phyloP scores from a whole-genome alignment of 2,888 invertebrate species.

The Andrena bicolor region DNA sequence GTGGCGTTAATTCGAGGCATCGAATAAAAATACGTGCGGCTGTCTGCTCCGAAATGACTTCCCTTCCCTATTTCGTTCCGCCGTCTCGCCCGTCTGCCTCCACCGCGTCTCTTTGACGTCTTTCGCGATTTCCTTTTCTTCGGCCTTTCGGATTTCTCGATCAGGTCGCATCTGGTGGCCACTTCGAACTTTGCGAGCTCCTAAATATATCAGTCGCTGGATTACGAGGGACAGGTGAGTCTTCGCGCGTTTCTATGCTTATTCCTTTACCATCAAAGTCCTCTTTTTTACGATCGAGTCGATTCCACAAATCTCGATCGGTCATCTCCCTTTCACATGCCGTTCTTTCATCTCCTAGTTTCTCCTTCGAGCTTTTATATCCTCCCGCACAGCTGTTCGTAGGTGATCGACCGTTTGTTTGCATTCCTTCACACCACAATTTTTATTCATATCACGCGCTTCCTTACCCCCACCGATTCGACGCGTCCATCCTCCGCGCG shows the following conservation, averaged over 20 bases:
- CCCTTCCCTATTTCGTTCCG: background rate
- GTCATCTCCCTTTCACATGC: background rate
- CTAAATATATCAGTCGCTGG: too few species aligned
- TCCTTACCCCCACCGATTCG: background rate
- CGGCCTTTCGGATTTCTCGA: background rate
- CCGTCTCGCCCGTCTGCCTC: background rate
- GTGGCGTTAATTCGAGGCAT: slow-evolving; percentile 64
- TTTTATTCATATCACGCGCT: slow-evolving; percentile 40
- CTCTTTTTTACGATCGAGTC: background rate
- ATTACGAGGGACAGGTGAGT: too few species aligned
- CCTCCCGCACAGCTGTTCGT: slow-evolving; percentile 24
- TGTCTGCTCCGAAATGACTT: slow-evolving; percentile 42
- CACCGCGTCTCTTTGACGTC: background rate
- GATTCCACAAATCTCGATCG: background rate
- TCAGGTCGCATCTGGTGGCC: background rate
- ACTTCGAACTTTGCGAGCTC: background rate
- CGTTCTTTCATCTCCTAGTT: background rate
- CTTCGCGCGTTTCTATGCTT: too few species aligned
- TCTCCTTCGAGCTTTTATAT: background rate
- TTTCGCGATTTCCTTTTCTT: background rate
- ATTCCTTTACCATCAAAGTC: background rate
- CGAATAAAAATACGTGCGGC: slow-evolving; percentile 55
- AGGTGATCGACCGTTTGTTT: slow-evolving; percentile 53
- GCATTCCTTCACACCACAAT: slow-evolving; percentile 18
- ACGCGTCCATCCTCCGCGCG: slow-evolving; percentile 6